Evolutionary conservation across 2,113 vertebrate genomes (phyloP).

Genomic region (Dicerorhinus sumatrensis): DNA sequence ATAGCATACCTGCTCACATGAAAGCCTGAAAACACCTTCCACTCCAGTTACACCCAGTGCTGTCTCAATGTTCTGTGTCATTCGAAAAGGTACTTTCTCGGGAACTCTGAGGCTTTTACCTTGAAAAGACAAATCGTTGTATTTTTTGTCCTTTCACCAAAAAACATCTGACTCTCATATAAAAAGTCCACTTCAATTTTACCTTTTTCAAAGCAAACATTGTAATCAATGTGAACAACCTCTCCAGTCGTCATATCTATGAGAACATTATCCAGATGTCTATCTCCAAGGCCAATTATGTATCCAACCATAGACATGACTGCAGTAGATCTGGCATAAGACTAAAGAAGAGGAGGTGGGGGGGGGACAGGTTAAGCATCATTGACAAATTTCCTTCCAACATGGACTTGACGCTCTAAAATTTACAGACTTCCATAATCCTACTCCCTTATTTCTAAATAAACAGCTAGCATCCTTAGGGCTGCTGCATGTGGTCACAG

Average conservation of each 20-base stretch:
- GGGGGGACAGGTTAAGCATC: neutral
- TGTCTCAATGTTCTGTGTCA: slow-evolving; percentile 99
- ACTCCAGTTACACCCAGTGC: slow-evolving; percentile 98
- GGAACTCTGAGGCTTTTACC: slow-evolving; percentile 98
- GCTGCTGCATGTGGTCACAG: neutral
- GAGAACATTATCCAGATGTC: slow-evolving; percentile 98
- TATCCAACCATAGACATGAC: slow-evolving; percentile 99
- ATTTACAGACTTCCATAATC: neutral
- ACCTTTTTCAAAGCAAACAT: slow-evolving; percentile 99
- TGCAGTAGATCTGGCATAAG: slow-evolving; percentile 97
- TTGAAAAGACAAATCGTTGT: slow-evolving; percentile 83
- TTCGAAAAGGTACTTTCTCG: slow-evolving; percentile 98
- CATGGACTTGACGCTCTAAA: neutral
- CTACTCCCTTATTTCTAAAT: neutral
- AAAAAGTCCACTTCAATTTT: slow-evolving; percentile 67
- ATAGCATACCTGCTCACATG: slow-evolving; percentile 95
- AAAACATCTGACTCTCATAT: neutral
- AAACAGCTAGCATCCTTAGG: neutral
- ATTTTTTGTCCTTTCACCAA: slow-evolving; percentile 67
- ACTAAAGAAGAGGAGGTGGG: slow-evolving; percentile 85
- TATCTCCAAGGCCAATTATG: slow-evolving; percentile 98
- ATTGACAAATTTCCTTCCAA: neutral
- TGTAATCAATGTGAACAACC: slow-evolving; percentile 99
- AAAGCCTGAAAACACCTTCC: slow-evolving; percentile 98
- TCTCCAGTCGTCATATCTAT: slow-evolving; percentile 99